A percentile compares a stretch with the other conserved stretches of the same genome.
phyloP scores from a whole-genome alignment of 2,888 invertebrate species.

The Elegia similella region DNA sequence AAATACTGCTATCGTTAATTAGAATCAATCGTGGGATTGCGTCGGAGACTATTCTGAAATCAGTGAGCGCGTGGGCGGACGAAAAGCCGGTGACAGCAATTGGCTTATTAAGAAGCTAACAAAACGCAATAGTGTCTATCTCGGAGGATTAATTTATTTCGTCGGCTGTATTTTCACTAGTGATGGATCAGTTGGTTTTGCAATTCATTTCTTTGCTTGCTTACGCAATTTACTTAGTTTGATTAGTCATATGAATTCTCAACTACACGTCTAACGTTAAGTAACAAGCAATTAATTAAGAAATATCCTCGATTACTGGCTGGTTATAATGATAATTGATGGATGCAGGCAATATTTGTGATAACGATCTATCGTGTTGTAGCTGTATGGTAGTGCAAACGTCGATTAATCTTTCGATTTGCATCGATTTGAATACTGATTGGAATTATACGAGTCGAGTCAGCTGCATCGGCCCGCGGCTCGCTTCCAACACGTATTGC shows the following conservation, averaged over 20 bases:
- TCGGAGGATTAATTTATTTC: conserved; percentile 52
- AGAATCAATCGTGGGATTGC: conserved; percentile 79
- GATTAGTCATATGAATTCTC: not conserved
- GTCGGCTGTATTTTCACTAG: conserved; percentile 38
- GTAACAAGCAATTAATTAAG: not conserved
- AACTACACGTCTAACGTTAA: not conserved
- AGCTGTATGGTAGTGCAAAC: conserved; percentile 50
- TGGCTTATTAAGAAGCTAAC: conserved; percentile 68
- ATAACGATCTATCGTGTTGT: conserved; percentile 45
- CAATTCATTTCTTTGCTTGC: conserved; percentile 5
- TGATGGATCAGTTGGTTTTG: conserved; percentile 41
- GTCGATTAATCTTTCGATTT: conserved; percentile 71
- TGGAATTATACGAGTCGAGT: conserved; percentile 57
- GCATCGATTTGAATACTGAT: conserved; percentile 74
- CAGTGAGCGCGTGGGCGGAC: conserved; percentile 61
- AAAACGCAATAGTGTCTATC: conserved; percentile 54
- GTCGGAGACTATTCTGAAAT: conserved; percentile 68
- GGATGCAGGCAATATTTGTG: conserved; percentile 33
- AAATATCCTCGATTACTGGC: not conserved
- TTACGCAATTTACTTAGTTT: not conserved
- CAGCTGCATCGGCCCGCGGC: conserved; percentile 48
- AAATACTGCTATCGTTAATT: conserved; percentile 80
- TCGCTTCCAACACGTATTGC: conserved; percentile 42
- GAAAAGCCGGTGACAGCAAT: conserved; percentile 60
- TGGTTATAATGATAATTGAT: conserved; percentile 6